phyloP scores from a whole-genome alignment of 37 sponge, comb jelly and placozoan genomes.

The Beroe ovata region DNA sequence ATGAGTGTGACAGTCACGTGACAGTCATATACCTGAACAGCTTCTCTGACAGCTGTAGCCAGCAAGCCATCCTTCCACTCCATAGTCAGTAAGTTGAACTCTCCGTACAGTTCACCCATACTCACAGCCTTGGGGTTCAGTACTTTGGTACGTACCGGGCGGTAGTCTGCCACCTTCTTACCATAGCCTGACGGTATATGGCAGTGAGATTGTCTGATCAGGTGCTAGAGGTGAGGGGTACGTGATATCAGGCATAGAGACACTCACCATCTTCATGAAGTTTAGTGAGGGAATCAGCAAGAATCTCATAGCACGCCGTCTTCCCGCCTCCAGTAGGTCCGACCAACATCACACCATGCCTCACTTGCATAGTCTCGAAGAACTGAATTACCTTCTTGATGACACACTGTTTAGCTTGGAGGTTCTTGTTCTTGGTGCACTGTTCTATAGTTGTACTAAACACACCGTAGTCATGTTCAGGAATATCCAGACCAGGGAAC shows the following conservation, averaged over 20 bases:
- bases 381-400: constrained; percentile 78
- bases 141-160: constrained; percentile 87
- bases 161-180: constrained; percentile 73
- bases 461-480: constrained; percentile 94
- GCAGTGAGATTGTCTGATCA: too few species aligned
- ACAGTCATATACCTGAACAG: constrained; percentile 88
- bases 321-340: constrained; percentile 99
- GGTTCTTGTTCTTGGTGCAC: constrained; percentile 66
- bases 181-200: constrained; percentile 13
- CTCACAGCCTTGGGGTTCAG: constrained; percentile 95
- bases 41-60: constrained; percentile 91
- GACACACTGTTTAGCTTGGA: constrained; percentile 74
- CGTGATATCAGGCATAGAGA: too few species aligned
- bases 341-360: constrained; percentile 99
- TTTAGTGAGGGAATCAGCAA: constrained; percentile 81
- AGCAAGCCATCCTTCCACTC: constrained; percentile 98
- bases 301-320: constrained; percentile 86
- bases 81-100: constrained; percentile 90
- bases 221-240: too few species aligned
- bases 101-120: constrained; percentile 99
- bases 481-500: constrained; percentile 90
- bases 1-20: too few species aligned
- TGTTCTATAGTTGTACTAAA: constrained; percentile 84
- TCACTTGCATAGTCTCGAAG: constrained; percentile 92
- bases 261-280: constrained; percentile 77